Conservation (phyloP, 2,888 invertebrate genomes). For the Netelia melanura region DNA sequence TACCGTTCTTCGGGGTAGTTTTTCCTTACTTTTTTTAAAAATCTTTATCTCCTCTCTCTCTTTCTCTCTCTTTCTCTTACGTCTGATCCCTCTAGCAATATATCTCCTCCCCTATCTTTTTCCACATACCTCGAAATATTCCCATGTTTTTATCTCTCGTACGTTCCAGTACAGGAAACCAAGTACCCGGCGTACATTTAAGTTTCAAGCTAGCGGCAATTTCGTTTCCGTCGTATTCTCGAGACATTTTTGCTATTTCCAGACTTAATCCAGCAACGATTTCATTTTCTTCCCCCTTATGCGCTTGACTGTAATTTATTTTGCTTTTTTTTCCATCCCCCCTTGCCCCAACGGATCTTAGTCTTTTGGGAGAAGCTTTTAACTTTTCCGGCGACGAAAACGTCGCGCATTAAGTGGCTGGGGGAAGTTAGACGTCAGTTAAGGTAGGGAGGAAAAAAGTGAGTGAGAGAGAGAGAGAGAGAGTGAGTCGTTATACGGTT, state of each 20-base stretch:
- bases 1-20: slow-evolving; percentile 6
- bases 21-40: not conserved
- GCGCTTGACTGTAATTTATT: slow-evolving; percentile 26
- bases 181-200: slow-evolving; percentile 28
- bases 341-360: slow-evolving; percentile 38
- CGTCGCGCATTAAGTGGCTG: slow-evolving; percentile 49
- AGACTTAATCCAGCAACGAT: slow-evolving; percentile 44
- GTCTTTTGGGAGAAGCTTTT: slow-evolving; percentile 52
- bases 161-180: slow-evolving; percentile 24
- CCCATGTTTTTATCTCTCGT: slow-evolving; percentile 16
- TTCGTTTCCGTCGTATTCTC: slow-evolving; percentile 26
- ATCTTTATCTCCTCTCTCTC: not conserved
- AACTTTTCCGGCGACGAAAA: slow-evolving; percentile 50
- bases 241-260: slow-evolving; percentile 45
- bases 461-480: not conserved
- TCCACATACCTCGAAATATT: not conserved
- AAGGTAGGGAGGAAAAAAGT: not conserved
- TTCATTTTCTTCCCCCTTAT: slow-evolving; percentile 19
- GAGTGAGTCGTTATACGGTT: slow-evolving; percentile 36
- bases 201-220: slow-evolving; percentile 9
- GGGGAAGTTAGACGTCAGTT: slow-evolving; percentile 24
- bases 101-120: not conserved
- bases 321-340: slow-evolving; percentile 22
- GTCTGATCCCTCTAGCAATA: slow-evolving; percentile 10
- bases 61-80: not conserved